phyloP scores from a whole-genome alignment of 92 coral and sea anemone genomes.

The Palythoa caribaeorum region DNA sequence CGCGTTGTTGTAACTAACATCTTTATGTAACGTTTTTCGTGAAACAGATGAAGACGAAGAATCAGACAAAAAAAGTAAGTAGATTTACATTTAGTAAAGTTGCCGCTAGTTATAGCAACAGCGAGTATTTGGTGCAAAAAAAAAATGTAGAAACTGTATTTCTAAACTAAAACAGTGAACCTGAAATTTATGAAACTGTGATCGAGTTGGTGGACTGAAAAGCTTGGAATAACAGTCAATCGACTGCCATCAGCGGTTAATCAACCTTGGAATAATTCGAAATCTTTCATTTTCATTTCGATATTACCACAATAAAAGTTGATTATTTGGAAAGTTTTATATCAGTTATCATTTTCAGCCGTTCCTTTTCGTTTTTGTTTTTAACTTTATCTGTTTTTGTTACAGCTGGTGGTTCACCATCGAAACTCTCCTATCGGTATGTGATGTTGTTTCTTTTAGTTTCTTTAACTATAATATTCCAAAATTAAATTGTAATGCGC shows the following conservation, averaged over 20 bases:
- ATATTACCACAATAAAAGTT: neutral
- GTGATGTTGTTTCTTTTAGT: neutral
- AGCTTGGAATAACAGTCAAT: too few relatives aligned
- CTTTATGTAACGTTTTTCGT: neutral
- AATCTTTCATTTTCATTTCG: neutral
- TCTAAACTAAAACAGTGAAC: too few relatives aligned
- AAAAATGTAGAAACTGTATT: neutral
- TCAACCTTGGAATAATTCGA: too few relatives aligned
- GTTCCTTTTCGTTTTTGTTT: neutral
- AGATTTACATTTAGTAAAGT: neutral
- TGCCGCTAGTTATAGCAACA: neutral
- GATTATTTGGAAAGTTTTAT: neutral
- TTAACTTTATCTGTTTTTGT: neutral
- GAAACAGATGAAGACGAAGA: conserved; percentile 23
- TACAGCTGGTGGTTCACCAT: neutral
- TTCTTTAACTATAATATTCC: neutral
- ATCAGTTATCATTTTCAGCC: neutral
- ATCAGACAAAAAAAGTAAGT: neutral
- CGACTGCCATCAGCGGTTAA: too few relatives aligned
- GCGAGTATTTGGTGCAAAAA: neutral
- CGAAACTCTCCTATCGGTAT: neutral
- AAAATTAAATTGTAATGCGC: too few relatives aligned
- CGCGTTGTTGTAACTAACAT: neutral
- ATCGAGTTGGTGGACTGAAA: too few relatives aligned
- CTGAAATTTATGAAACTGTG: too few relatives aligned